Conservation (phyloP, 2,113 vertebrate genomes). For the Phainopepla nitens region DNA sequence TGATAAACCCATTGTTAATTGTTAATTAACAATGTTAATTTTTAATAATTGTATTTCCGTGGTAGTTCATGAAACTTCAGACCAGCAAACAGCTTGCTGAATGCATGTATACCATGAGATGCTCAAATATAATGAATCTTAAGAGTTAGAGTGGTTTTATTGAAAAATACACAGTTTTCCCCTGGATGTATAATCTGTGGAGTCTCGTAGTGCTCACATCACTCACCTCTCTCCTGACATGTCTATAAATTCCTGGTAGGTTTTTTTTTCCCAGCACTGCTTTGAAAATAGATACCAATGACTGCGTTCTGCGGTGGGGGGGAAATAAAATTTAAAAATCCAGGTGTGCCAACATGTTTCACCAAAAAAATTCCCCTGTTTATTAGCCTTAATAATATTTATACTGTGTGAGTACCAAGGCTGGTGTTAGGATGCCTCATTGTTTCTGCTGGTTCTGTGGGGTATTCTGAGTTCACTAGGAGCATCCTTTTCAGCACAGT, state of each 20-base stretch:
- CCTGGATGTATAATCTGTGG: neutral
- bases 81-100: neutral
- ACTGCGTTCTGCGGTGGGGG: accelerated
- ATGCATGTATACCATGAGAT: accelerated
- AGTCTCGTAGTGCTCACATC: accelerated
- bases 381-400: neutral
- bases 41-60: neutral
- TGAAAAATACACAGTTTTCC: neutral
- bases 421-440: neutral
- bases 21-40: too few relatives aligned
- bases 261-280: neutral
- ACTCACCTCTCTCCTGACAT: neutral
- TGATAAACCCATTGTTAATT: neutral
- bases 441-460: neutral
- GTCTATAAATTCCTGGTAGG: neutral
- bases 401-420: accelerated
- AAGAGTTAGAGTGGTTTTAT: too few relatives aligned
- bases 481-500: neutral
- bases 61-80: neutral
- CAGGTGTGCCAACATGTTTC: neutral
- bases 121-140: neutral
- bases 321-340: neutral
- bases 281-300: neutral
- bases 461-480: neutral
- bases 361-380: neutral